Conservation (phyloP, 2,113 vertebrate species). For the Nannobrachium achirus region DNA sequence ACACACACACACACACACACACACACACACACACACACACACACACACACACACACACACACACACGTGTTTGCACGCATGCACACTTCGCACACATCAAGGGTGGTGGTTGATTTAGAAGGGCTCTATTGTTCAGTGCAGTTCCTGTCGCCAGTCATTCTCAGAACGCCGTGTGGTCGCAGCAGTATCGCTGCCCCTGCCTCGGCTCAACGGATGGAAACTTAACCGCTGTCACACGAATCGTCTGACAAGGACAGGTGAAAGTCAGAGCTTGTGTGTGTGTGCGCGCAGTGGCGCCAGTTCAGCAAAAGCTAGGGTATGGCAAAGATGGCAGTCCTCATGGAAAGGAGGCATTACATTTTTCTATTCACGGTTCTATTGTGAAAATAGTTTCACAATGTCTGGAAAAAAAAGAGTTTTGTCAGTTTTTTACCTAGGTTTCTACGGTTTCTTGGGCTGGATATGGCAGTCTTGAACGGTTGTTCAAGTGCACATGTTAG, state of each 20-base stretch:
- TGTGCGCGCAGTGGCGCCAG: too few relatives aligned
- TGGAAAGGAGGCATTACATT: too few relatives aligned
- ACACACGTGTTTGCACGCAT: too few relatives aligned
- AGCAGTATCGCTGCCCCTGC: background rate
- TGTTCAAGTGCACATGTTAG: too few relatives aligned
- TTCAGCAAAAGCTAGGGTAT: too few relatives aligned
- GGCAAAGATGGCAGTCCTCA: too few relatives aligned
- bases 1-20: background rate
- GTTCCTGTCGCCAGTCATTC: conserved; percentile 3
- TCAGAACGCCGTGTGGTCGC: background rate
- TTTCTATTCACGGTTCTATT: too few relatives aligned
- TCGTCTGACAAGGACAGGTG: background rate
- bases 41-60: background rate
- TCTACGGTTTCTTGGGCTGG: too few relatives aligned
- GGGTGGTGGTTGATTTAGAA: background rate
- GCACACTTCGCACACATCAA: background rate
- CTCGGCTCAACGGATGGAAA: conserved; percentile 18
- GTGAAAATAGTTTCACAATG: too few relatives aligned
- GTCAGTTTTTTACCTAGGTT: too few relatives aligned
- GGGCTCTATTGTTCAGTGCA: background rate
- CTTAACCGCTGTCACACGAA: background rate
- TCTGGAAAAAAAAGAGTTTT: too few relatives aligned
- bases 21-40: conserved; percentile 1
- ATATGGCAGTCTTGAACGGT: too few relatives aligned
- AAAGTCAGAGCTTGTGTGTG: background rate